Conservation (phyloP, 2,113 vertebrate genomes). For the Cryptomyrus ogoouensis region DNA sequence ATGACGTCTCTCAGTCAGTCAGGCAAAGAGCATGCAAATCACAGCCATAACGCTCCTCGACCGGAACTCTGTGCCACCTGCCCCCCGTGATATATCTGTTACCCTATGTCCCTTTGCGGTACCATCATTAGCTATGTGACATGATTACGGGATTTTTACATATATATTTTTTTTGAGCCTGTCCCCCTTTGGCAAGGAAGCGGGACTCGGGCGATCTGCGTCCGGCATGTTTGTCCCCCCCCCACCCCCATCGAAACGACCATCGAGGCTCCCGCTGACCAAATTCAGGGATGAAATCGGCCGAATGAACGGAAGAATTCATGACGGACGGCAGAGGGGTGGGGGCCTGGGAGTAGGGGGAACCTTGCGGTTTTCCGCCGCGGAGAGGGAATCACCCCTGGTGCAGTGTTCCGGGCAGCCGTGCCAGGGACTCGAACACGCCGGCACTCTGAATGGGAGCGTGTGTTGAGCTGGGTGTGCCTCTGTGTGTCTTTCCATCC, state of each 20-base stretch:
- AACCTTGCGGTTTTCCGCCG: neutral
- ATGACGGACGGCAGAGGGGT: neutral
- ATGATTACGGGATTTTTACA: neutral
- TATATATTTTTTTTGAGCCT: neutral
- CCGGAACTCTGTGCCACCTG: neutral
- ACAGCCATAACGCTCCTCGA: neutral
- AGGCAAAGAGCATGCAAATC: neutral
- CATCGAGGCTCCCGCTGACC: neutral
- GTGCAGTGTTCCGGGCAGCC: conserved; percentile 18
- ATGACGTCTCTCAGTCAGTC: conserved; percentile 1
- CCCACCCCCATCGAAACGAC: neutral
- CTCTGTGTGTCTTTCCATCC: neutral
- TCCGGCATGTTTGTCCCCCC: neutral
- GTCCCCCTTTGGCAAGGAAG: neutral
- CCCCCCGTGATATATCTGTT: neutral
- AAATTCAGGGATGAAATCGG: neutral
- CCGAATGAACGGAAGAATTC: neutral
- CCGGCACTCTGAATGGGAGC: neutral
- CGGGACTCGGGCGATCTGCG: neutral
- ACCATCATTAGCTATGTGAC: neutral
- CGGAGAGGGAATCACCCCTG: conserved; percentile 5
- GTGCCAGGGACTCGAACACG: neutral
- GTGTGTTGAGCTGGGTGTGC: neutral
- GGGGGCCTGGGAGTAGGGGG: neutral
- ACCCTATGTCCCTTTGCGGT: neutral